Evolutionary conservation across 2,113 vertebrate genomes (phyloP), one percentile per base, ranked within the genome.

Genomic region (Oreochromis spilurus): DNA sequence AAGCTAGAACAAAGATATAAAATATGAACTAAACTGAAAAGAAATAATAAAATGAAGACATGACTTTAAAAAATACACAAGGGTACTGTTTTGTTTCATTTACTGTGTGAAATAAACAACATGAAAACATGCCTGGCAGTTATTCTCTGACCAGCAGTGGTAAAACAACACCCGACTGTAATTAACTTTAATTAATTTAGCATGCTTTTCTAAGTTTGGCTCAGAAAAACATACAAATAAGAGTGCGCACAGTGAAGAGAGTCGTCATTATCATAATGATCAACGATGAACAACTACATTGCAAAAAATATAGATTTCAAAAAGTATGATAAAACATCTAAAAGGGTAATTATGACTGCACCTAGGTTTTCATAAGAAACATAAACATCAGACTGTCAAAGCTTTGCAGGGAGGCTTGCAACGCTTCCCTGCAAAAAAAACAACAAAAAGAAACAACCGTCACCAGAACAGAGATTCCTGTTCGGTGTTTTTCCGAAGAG

Each of bases 331-430:
- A 6, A 38, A 38, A 84, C 36, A 84, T 89, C 84, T 79, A 88
- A 26, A 83, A 24, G 78, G 62, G 83, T 86, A 11, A 88, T 89
- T 70, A 72, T 85, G 72, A 90, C 84, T 55, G 90, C 89, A 88
- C 81, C 52, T 45, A 86, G 48, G 87, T 85, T 83, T 86, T 70
- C 5, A 8, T 79, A 79, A 58, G 84, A 43, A 87, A 92, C 75
- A 91, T 83, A 93, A 65, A 38, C 34, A 65, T 19, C 19, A 67
- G 62, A 60, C 50, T 83, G 91, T 67, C 79, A 65, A 70, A 55
- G 84, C 13, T 40, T 13, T 45, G 82, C 57, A 52, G 82, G 52
- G 65, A 85, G 82, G 58, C 54, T 17, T 34, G 58, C 31, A 62
- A 62, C 2, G 0, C 58, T n/a, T 62, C 58, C 31, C 31, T 62